Percentiles rank a stretch among this genome's conserved stretches.
Conservation (phyloP, 2,797 vertebrate species). For the Sebastolobus alascanus region DNA sequence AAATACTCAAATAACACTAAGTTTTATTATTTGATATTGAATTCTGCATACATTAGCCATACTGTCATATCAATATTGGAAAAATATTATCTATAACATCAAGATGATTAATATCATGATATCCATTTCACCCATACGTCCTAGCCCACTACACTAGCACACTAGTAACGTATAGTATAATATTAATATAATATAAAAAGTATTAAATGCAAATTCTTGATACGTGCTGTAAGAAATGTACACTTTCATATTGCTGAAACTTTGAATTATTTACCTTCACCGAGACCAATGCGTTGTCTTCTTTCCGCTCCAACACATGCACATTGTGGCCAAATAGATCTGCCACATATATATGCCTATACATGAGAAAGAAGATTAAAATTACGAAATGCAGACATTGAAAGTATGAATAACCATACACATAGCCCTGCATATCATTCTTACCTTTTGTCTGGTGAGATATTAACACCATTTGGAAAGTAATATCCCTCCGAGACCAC, state of each 20-base stretch:
- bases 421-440: neutral
- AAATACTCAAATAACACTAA: neutral
- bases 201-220: neutral
- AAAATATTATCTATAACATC: neutral
- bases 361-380: slow-evolving; percentile 13
- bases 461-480: slow-evolving; percentile 91
- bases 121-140: neutral
- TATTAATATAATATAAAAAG: neutral
- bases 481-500: slow-evolving; percentile 89
- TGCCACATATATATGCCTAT: slow-evolving; percentile 81
- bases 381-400: neutral
- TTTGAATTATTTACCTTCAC: slow-evolving; percentile 77
- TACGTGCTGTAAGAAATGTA: neutral
- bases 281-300: slow-evolving; percentile 68
- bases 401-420: neutral
- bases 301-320: slow-evolving; percentile 78
- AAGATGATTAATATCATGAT: neutral
- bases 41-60: neutral
- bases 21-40: neutral
- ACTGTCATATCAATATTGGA: neutral
- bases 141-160: neutral
- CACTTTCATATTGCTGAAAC: neutral
- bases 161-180: neutral
- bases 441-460: slow-evolving; percentile 90
- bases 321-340: slow-evolving; percentile 77